phyloP scores from a whole-genome alignment of 92 coral and sea anemone genomes.

The Umimayanthus kanabou region DNA sequence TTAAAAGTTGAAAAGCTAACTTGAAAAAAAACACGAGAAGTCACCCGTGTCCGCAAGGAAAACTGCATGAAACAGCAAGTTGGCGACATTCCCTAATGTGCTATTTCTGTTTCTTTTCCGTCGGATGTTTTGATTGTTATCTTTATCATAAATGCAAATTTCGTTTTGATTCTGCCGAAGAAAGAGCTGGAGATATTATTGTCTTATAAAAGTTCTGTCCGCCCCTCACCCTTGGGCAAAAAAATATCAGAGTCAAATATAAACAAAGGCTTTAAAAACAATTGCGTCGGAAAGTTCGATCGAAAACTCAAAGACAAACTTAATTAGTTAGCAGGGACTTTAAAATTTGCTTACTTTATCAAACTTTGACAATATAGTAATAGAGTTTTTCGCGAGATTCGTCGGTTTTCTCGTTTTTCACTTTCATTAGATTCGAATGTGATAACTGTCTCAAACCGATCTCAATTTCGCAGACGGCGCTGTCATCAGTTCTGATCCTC shows the following conservation, averaged over 20 bases:
- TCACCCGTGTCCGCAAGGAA: background rate
- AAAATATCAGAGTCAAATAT: background rate
- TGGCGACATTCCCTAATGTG: background rate
- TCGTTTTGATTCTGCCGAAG: background rate
- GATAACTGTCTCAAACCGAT: background rate
- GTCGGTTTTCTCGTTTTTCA: background rate
- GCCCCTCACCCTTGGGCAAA: conserved; percentile 7
- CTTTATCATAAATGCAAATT: conserved; percentile 1
- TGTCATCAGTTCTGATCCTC: background rate
- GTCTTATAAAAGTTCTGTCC: background rate
- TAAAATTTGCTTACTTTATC: background rate
- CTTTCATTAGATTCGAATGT: background rate
- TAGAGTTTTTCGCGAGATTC: background rate
- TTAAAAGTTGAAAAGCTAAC: background rate
- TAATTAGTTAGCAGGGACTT: background rate
- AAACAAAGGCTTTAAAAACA: background rate
- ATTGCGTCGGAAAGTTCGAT: background rate
- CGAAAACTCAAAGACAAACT: background rate
- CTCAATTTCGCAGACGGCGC: background rate
- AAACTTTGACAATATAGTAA: too few species aligned
- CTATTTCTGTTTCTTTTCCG: background rate
- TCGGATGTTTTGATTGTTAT: background rate
- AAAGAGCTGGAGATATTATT: background rate
- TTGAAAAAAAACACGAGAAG: background rate
- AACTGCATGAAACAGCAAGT: background rate